A percentile compares a stretch with the other conserved stretches of the same genome.
Evolutionary conservation across 1,140 invertebrate species (phyloP).

Genomic region (Scaptodrosophila lebanonensis): DNA sequence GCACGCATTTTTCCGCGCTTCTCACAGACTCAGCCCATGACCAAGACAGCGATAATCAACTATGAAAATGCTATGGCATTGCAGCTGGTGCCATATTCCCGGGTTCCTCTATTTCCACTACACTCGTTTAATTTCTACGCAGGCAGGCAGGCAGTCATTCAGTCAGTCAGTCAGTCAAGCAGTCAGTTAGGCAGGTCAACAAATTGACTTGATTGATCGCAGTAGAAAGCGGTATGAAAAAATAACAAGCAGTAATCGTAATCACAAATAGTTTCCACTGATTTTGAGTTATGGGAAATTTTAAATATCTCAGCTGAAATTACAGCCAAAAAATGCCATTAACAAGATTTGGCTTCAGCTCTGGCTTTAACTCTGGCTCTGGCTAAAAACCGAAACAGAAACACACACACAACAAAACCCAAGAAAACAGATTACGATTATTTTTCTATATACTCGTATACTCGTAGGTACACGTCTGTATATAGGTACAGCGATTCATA

Average conservation of each 20-base stretch:
- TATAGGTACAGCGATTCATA: slow-evolving; percentile 2
- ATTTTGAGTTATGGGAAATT: slow-evolving; percentile 70
- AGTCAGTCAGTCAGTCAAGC: background rate
- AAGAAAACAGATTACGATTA: slow-evolving; percentile 18
- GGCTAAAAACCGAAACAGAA: slow-evolving; percentile 9
- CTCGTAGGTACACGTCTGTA: too few species aligned
- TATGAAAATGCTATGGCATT: slow-evolving; percentile 34
- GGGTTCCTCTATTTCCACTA: background rate
- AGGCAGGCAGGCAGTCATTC: slow-evolving; percentile 1
- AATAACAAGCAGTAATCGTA: slow-evolving; percentile 65
- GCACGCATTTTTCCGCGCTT: slow-evolving; percentile 25
- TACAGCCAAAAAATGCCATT: slow-evolving; percentile 57
- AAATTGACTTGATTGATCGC: slow-evolving; percentile 69
- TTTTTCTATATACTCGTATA: slow-evolving; percentile 12
- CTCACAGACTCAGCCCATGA: slow-evolving; percentile 26
- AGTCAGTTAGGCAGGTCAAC: slow-evolving; percentile 40
- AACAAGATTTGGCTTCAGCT: slow-evolving; percentile 50
- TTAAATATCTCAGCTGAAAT: slow-evolving; percentile 54
- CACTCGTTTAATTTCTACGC: slow-evolving; percentile 32
- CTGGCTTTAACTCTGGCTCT: too few species aligned
- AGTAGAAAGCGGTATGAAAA: slow-evolving; percentile 64
- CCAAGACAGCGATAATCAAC: slow-evolving; percentile 44
- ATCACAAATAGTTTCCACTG: slow-evolving; percentile 69
- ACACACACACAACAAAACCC: background rate
- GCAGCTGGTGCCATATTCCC: background rate